Conservation (phyloP, 2,797 vertebrate genomes). For the Sebastes trivittatus region DNA sequence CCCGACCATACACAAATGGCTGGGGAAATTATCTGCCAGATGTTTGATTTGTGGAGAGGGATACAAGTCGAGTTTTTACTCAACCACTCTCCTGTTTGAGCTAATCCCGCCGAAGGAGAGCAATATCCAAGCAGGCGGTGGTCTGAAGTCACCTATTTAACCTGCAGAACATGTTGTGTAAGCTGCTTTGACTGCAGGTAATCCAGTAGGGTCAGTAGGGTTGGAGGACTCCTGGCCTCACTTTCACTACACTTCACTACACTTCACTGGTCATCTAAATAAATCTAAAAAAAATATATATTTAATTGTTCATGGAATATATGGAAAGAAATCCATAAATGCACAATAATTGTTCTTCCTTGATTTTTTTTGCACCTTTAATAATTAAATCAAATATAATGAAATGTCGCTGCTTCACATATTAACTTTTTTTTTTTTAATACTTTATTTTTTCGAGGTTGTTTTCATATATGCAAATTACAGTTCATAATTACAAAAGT, state of each 20-base stretch:
- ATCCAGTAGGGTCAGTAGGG: slow-evolving; percentile 49
- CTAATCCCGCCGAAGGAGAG: slow-evolving; percentile 13
- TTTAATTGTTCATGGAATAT: not conserved
- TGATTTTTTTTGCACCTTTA: not conserved
- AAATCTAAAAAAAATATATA: not conserved
- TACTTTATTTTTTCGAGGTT: no score
- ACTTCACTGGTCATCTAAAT: not conserved
- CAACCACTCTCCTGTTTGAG: not conserved
- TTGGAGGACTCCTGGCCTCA: slow-evolving; percentile 11
- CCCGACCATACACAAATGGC: slow-evolving; percentile 6
- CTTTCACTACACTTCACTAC: slow-evolving; percentile 33
- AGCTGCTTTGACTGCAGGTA: slow-evolving; percentile 67
- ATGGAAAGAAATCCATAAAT: not conserved
- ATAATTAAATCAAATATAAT: not conserved
- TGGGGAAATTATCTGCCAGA: slow-evolving; percentile 24
- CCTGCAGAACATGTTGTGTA: slow-evolving; percentile 49
- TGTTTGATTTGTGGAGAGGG: slow-evolving; percentile 19
- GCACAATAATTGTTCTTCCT: not conserved
- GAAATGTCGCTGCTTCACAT: not conserved
- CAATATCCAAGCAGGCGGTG: not conserved
- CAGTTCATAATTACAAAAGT: no score
- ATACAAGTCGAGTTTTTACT: not conserved
- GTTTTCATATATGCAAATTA: no score
- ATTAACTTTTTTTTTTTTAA: rapidly evolving
- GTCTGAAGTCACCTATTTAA: slow-evolving; percentile 47